Evolutionary conservation across 2,113 vertebrate species (phyloP), one percentile per base, ranked within the genome.

Genomic region (Vulpes vulpes): DNA sequence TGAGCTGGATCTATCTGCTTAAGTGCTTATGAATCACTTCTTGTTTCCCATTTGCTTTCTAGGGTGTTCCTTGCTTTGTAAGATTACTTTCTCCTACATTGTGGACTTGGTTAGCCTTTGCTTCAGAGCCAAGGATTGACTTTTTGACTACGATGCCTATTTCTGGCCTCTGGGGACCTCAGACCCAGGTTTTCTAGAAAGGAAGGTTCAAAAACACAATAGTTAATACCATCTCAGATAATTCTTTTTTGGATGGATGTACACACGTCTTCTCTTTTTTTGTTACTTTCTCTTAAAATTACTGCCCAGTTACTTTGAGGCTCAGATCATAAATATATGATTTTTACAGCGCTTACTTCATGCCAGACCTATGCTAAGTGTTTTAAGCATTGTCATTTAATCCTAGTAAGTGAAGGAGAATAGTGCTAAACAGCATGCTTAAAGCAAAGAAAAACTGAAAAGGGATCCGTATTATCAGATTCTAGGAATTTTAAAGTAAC

Each of bases 351-450:
- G 6, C 20, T 88, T 74, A 76, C 35, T 79, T 91, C 53, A 11
- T 96, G 38, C 67, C 43, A 84, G 80, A 79, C 32, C 51, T 95
- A 23, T 12, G 57, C 51, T 83, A 49, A 79, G 16, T 81, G 23
- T 82, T 94, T 62, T 64, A 78, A n/a, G 76, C 30, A 22, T 80
- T 95, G 32, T 88, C 16, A 35, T 91, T 89, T 96, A 89, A 69
- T 89, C 17, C 19, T 84, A 79, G 23, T 73, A 84, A 59, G n/a
- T 64, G 88, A 73, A 79, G 62, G 35, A 95, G n/a, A 96, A n/a
- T 80, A 22, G 22, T 88, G 51, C n/a, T 89, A 81, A 81, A 23
- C 19, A 81, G 19, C 16, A 27, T 57, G 38, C 17, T 53, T 74
- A 94, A 71, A 94, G 25, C 62, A 95, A 57, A 95, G 12, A 55